phyloP scores from a whole-genome alignment of 1,140 invertebrate species.

The Lucilia sericata region DNA sequence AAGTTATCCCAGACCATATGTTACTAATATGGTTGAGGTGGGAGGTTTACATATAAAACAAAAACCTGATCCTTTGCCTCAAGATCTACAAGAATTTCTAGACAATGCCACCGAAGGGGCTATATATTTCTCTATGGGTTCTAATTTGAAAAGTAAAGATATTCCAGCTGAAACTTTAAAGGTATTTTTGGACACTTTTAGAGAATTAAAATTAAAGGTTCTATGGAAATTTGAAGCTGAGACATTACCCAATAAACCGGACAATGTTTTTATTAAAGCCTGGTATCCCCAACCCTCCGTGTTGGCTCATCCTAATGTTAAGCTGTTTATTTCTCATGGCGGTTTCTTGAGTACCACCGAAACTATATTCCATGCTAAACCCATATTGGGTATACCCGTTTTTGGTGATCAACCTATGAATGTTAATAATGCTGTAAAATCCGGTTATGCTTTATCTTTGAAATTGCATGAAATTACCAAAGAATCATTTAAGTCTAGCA shows the following conservation, averaged over 20 bases:
- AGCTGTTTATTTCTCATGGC: conserved; percentile 79
- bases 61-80: conserved; percentile 63
- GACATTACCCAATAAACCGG: conserved; percentile 69
- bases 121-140: conserved; percentile 75
- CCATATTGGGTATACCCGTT: conserved; percentile 78
- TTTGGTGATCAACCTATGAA: conserved; percentile 76
- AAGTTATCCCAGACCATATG: conserved; percentile 68
- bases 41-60: conserved; percentile 71
- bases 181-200: conserved; percentile 71
- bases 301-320: conserved; percentile 77
- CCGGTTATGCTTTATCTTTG: conserved; percentile 68
- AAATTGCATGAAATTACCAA: conserved; percentile 64
- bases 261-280: conserved; percentile 74
- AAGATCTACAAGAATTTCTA: conserved; percentile 70
- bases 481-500: conserved; percentile 54
- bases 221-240: conserved; percentile 79
- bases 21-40: conserved; percentile 72
- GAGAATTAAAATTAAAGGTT: conserved; percentile 72
- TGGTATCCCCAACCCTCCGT: conserved; percentile 81
- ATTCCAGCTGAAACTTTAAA: conserved; percentile 70
- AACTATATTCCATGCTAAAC: conserved; percentile 77
- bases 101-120: conserved; percentile 71
- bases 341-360: conserved; percentile 78
- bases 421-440: conserved; percentile 67
- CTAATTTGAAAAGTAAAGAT: conserved; percentile 71